These are phyloP conservation scores for human DNA, from an alignment of 2,113 vertebrate species.

Conservation along the genomic window DNA sequence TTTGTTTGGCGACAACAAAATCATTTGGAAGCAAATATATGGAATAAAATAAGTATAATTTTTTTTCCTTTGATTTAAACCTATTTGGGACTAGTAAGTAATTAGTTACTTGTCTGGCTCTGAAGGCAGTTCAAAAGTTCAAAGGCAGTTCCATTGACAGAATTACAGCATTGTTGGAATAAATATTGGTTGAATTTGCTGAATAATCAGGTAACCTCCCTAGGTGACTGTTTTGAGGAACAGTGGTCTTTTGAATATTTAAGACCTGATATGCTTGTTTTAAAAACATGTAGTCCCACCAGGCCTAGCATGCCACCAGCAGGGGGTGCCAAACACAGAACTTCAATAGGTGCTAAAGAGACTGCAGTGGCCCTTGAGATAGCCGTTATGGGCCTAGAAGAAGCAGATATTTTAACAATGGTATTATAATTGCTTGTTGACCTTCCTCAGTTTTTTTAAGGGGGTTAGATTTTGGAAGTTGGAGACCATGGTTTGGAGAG, in stretches of 20 bases:
- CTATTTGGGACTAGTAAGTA: not conserved
- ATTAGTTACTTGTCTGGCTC: not conserved
- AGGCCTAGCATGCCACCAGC: not conserved
- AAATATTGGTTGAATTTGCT: not conserved
- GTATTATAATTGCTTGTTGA: not conserved
- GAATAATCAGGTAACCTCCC: not conserved
- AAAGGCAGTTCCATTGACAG: not conserved
- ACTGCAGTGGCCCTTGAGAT: not conserved
- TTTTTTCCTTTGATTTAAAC: not conserved
- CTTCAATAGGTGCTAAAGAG: not conserved
- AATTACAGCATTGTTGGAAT: not conserved
- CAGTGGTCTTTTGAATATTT: not conserved
- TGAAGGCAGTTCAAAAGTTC: not conserved
- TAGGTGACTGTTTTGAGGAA: not conserved
- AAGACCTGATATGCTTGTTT: conserved; percentile 12
- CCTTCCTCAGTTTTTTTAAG: not conserved
- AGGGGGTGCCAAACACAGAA: not conserved
- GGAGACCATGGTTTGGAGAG: not conserved
- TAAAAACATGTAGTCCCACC: not conserved
- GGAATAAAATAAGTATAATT: not conserved
- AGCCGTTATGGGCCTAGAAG: not conserved
- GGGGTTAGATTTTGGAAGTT: not conserved
- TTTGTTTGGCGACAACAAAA: not conserved
- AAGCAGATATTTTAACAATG: not conserved
- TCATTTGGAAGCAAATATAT: not conserved